A percentile compares a stretch with the other conserved stretches of the same genome.
These are phyloP conservation scores for Zele albiditarsus DNA, from an alignment of 2,888 invertebrate species.

Conservation along the genomic window DNA sequence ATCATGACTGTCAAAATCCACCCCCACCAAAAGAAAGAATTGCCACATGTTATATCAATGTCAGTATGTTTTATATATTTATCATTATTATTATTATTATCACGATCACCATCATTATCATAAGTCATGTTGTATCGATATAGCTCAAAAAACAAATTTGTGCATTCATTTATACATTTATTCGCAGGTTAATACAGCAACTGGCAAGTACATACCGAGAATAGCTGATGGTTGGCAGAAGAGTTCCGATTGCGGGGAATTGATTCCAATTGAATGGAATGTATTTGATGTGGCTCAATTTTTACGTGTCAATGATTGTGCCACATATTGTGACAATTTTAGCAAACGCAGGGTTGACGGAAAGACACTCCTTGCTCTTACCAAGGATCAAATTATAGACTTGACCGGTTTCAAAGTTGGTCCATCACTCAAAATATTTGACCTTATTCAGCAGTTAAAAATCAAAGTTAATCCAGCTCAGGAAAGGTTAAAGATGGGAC, in stretches of 20 bases:
- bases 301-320: conserved; percentile 88
- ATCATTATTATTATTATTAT: conserved; percentile 39
- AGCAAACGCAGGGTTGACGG: conserved; percentile 84
- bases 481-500: conserved; percentile 79
- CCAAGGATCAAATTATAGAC: conserved; percentile 92
- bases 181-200: conserved; percentile 73
- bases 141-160: too few species aligned
- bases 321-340: conserved; percentile 77
- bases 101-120: conserved; percentile 25
- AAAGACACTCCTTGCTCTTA: conserved; percentile 83
- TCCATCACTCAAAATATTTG: conserved; percentile 93
- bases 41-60: conserved; percentile 79
- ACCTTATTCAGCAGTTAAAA: conserved; percentile 93
- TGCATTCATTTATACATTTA: background rate
- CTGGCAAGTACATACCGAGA: conserved; percentile 76
- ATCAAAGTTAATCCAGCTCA: conserved; percentile 86
- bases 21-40: conserved; percentile 76
- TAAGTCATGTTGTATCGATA: background rate
- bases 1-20: conserved; percentile 73
- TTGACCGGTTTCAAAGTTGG: conserved; percentile 95
- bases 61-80: conserved; percentile 62
- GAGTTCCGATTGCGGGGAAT: conserved; percentile 75
- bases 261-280: conserved; percentile 84
- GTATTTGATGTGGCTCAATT: conserved; percentile 91
- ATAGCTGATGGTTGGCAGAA: conserved; percentile 73